Evolutionary conservation across 2,797 vertebrate species (phyloP).

Genomic region (Danio choprae): DNA sequence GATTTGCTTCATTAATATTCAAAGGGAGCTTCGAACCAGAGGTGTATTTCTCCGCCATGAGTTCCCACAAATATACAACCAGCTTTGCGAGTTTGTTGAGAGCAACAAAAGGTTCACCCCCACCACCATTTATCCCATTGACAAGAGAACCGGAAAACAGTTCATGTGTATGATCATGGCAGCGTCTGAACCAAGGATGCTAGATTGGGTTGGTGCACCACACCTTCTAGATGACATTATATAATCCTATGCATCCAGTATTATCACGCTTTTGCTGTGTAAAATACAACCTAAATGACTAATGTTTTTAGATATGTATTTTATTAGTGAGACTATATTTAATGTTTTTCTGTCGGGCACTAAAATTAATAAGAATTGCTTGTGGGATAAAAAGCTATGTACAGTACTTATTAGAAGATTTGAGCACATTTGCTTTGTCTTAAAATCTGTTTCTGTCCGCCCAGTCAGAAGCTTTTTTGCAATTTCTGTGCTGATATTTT

Average conservation of each 20-base stretch:
- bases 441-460: conserved; percentile 16
- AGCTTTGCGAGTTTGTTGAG: conserved; percentile 96
- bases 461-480: neutral
- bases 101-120: conserved; percentile 95
- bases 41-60: conserved; percentile 96
- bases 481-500: neutral
- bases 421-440: conserved; percentile 29
- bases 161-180: conserved; percentile 99
- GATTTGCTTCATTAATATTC: conserved; percentile 96
- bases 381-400: conserved; percentile 35
- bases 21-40: conserved; percentile 93
- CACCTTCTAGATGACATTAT: conserved; percentile 96
- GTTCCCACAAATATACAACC: conserved; percentile 92
- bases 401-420: conserved; percentile 19
- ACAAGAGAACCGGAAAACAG: conserved; percentile 95
- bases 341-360: conserved; percentile 37
- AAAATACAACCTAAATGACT: conserved; percentile 51
- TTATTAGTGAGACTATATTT: conserved; percentile 50
- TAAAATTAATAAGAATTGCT: conserved; percentile 41
- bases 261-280: conserved; percentile 67
- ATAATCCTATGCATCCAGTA: conserved; percentile 69
- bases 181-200: conserved; percentile 92
- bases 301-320: conserved; percentile 68
- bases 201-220: conserved; percentile 95
- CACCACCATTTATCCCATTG: conserved; percentile 97